Evolutionary conservation across 2,888 invertebrate genomes (phyloP).

Genomic region (Cantharis flavilabris): DNA sequence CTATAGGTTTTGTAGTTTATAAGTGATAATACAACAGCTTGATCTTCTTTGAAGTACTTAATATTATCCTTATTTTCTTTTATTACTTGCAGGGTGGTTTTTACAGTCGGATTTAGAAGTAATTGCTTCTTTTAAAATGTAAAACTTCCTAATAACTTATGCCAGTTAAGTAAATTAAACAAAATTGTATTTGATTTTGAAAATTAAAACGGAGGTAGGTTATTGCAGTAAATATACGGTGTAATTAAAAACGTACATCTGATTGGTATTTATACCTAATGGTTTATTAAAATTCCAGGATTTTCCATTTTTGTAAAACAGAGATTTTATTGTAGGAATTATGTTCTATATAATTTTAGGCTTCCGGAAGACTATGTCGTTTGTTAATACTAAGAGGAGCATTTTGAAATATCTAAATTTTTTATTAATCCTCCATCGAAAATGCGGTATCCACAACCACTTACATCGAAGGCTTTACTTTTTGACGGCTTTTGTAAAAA

Average conservation of each 20-base stretch:
- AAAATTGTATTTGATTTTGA: not conserved
- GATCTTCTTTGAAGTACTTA: not conserved
- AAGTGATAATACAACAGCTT: not conserved
- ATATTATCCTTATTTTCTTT: not conserved
- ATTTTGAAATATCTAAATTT: not conserved
- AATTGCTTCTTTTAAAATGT: not conserved
- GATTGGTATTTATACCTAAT: not conserved
- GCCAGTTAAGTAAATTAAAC: not conserved
- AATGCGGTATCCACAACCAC: not conserved
- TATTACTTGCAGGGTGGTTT: not conserved
- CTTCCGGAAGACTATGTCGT: not conserved
- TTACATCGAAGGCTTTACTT: conserved; percentile 1
- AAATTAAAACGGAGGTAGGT: not conserved
- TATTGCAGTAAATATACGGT: no score
- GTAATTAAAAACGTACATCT: not conserved
- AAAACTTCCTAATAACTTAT: not conserved
- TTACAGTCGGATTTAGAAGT: not conserved
- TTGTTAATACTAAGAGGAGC: not conserved
- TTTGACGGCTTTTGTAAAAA: conserved; percentile 22
- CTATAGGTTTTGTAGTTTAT: not conserved
- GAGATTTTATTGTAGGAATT: not conserved
- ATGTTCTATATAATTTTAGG: no score
- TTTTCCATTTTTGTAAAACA: not conserved
- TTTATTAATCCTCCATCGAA: not conserved
- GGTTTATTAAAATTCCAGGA: not conserved